Evolutionary conservation across 2,888 invertebrate genomes (phyloP).

Genomic region (Rotaria magnacalcarata): DNA sequence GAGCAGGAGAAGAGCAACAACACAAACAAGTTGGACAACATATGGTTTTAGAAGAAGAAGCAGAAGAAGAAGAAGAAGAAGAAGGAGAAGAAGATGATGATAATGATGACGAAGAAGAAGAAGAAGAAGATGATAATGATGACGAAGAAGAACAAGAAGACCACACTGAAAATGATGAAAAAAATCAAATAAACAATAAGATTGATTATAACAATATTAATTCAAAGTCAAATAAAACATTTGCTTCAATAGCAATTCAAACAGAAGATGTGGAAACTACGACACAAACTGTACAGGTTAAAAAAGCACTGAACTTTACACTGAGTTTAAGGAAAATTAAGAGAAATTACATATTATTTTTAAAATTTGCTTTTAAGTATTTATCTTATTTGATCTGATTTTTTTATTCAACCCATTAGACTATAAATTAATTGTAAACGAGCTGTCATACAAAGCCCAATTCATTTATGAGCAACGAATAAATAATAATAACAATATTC

Average conservation of each 20-base stretch:
- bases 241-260: conserved; percentile 39
- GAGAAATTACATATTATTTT: too few species aligned
- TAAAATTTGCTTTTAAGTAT: too few species aligned
- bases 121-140: conserved; percentile 32
- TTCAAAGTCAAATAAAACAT: background rate
- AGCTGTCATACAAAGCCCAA: too few species aligned
- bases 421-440: too few species aligned
- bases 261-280: conserved; percentile 30
- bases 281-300: background rate
- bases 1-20: background rate
- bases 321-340: too few species aligned
- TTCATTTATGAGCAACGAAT: too few species aligned
- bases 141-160: background rate
- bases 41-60: background rate
- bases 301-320: background rate
- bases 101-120: background rate
- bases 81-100: conserved; percentile 26
- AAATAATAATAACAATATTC: too few species aligned
- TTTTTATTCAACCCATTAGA: too few species aligned
- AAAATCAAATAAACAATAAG: background rate
- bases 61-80: conserved; percentile 15
- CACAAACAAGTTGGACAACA: background rate
- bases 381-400: too few species aligned
- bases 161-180: background rate
- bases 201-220: background rate